These are phyloP conservation scores for Callipepla squamata DNA, from an alignment of 2,113 vertebrate genomes.

Conservation along the genomic window DNA sequence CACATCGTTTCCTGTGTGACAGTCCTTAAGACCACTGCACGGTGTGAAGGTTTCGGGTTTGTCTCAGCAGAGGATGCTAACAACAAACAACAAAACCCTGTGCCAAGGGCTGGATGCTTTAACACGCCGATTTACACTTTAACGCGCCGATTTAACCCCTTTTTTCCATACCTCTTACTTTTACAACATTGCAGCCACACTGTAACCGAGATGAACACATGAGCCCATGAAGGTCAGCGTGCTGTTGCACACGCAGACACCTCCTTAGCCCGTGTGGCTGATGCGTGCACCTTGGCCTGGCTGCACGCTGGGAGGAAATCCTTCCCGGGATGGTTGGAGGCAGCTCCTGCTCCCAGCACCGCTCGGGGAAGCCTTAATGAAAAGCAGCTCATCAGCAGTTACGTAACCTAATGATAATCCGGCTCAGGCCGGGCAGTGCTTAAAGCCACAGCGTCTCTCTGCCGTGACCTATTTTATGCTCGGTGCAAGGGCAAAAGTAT, in stretches of 20 bases:
- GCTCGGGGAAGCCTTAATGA: constrained; percentile 39
- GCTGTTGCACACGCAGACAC: not conserved
- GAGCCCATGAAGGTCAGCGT: not conserved
- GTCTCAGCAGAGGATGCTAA: not conserved
- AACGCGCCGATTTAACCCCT: not conserved
- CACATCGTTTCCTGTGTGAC: rapidly evolving
- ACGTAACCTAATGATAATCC: constrained; percentile 66
- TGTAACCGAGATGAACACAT: not conserved
- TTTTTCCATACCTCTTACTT: not conserved
- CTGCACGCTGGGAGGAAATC: not conserved
- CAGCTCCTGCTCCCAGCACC: constrained; percentile 20
- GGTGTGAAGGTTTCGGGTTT: rapidly evolving
- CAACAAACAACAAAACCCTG: too few relatives aligned
- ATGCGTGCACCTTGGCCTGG: not conserved
- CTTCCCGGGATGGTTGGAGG: constrained; percentile 1
- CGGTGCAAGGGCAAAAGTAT: not conserved
- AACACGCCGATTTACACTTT: not conserved
- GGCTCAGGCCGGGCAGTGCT: constrained; percentile 51
- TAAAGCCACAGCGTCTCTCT: constrained; percentile 44
- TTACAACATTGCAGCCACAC: not conserved
- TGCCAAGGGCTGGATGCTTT: not conserved
- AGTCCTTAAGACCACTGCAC: not conserved
- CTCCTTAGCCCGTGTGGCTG: not conserved
- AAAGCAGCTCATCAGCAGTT: constrained; percentile 51
- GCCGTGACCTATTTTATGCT: constrained; percentile 43